Conservation (phyloP, 2,888 invertebrate species). For the Ischnus inquisitorius region DNA sequence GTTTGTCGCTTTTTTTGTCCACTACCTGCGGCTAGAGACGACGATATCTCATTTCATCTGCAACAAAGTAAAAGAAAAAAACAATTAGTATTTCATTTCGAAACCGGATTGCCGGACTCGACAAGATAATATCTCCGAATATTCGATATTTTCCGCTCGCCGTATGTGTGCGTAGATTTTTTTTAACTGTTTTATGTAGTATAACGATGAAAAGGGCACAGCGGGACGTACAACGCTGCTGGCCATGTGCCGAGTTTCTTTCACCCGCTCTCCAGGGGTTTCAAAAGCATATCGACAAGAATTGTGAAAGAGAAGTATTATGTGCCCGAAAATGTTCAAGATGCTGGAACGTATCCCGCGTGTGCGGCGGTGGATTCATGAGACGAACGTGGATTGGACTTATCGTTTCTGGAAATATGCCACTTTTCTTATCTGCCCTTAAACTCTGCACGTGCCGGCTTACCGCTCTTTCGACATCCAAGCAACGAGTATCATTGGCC, state of each 20-base stretch:
- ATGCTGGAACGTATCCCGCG: constrained; percentile 30
- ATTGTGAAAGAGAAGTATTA: constrained; percentile 50
- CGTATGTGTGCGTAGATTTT: background rate
- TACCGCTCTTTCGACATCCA: constrained; percentile 27
- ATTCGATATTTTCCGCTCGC: background rate
- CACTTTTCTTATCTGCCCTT: constrained; percentile 54
- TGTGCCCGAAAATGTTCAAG: constrained; percentile 35
- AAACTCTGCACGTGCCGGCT: constrained; percentile 10
- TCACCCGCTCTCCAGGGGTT: constrained; percentile 19
- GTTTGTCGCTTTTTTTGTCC: background rate
- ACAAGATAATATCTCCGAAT: background rate
- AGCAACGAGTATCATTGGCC: constrained; percentile 25
- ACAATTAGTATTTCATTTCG: background rate
- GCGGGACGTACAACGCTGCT: constrained; percentile 49
- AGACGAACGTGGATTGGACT: constrained; percentile 22
- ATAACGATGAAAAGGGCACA: constrained; percentile 32
- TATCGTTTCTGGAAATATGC: constrained; percentile 59
- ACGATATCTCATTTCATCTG: constrained; percentile 55
- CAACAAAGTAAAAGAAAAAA: constrained; percentile 39
- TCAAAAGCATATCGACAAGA: constrained; percentile 9
- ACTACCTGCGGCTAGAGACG: constrained; percentile 5
- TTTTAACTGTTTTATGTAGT: background rate
- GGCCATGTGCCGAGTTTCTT: constrained; percentile 57
- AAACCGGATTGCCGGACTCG: background rate
- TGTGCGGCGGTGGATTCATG: constrained; percentile 3